Conservation (phyloP, 2,113 vertebrate genomes). For the Sula dactylatra region DNA sequence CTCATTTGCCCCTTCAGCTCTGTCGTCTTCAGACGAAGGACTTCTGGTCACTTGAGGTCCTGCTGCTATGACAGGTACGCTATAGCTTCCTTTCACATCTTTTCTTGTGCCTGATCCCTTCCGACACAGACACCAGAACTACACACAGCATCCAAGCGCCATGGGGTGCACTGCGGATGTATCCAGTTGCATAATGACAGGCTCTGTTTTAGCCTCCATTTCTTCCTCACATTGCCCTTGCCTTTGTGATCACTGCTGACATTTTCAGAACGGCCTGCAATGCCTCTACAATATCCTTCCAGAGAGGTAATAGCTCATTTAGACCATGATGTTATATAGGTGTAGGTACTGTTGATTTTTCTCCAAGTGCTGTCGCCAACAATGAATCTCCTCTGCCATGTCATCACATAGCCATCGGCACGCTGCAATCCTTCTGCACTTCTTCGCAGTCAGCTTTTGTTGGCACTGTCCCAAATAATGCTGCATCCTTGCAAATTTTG, state of each 20-base stretch:
- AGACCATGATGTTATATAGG: accelerated
- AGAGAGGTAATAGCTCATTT: not conserved
- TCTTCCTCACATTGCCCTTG: not conserved
- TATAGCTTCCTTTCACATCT: not conserved
- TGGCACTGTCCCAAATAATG: not conserved
- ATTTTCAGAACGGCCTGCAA: not conserved
- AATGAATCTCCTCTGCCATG: not conserved
- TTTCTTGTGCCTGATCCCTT: not conserved
- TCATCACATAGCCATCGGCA: accelerated
- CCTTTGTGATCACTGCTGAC: not conserved
- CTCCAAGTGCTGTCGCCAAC: not conserved
- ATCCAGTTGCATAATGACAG: accelerated
- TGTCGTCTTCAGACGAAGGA: not conserved
- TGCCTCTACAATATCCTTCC: not conserved
- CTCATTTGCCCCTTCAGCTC: not conserved
- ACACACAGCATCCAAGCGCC: not conserved
- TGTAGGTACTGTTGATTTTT: not conserved
- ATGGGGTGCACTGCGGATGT: accelerated
- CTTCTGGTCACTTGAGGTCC: not conserved
- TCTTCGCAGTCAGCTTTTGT: not conserved
- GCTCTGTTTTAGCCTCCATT: not conserved
- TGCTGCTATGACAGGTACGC: not conserved
- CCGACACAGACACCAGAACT: accelerated
- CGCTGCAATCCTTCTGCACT: not conserved
- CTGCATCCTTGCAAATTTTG: not conserved